Evolutionary conservation across 2,888 invertebrate genomes (phyloP), one percentile per base, ranked within the genome.

Genomic region (Proisotoma minuta): DNA sequence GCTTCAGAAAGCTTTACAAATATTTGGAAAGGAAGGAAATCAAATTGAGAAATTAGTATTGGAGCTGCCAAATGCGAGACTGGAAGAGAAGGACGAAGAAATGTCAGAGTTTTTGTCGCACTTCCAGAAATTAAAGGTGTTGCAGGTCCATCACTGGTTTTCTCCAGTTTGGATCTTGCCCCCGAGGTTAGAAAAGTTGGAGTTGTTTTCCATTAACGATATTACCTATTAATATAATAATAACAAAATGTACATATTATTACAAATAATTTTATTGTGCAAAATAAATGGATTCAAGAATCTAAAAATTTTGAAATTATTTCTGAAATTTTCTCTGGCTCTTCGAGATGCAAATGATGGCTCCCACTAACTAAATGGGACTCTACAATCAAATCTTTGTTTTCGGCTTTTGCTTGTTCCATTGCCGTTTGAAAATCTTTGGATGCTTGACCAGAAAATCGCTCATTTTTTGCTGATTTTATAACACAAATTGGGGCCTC

Each of bases 401-500:
- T 50, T 8, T 3, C 3, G 3, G 3, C 22, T n/a, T 23, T 50
- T 4, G 24, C 50, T 15, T 4, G 3, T 26, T 50, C 5, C 18
- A 50, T 22, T 8, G 50, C 50, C 5, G 50, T 50, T 22, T 24
- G 50, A n/a, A 50, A 50, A 29, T 75, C 74, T 52, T 60, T 57
- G 3, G 66, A 59, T 50, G 74, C 74, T 58, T 73, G 74, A 27
- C 68, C 66, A 3, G 72, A 62, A 3, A 76, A 75, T 20, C 70
- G 67, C 8, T 75, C 73, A 3, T 74, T 22, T 8, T 26, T 4
- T 8, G 3, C 3, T 5, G 50, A 77, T 59, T 75, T 72, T 3
- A 77, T 73, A 12, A 76, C 63, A 15, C 76, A 70, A 12, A 76
- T 65, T n/a, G 76, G 74, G 63, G 76, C 76, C 47, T 67, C 65